These are phyloP conservation scores for Palaemon carinicauda DNA, from an alignment of 1,140 invertebrate genomes.

Conservation along the genomic window DNA sequence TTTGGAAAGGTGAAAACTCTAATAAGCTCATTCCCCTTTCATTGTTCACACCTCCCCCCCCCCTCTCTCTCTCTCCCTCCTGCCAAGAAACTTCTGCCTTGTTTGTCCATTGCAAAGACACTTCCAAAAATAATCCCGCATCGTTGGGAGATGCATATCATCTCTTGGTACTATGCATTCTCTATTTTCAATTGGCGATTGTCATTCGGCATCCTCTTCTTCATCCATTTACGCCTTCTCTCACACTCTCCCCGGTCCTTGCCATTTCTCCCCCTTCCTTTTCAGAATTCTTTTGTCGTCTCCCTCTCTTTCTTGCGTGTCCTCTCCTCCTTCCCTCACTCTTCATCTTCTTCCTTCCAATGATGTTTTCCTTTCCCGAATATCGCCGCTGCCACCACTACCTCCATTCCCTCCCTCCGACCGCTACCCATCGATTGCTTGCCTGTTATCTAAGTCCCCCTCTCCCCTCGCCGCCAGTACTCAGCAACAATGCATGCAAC, in stretches of 20 bases:
- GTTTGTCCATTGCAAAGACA: neutral
- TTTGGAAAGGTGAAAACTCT: neutral
- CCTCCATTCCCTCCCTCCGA: neutral
- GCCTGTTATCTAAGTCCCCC: conserved; percentile 2
- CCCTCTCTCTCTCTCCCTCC: neutral
- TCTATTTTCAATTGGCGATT: neutral
- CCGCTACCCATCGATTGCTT: conserved; percentile 40
- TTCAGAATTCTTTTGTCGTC: neutral
- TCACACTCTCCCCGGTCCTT: neutral
- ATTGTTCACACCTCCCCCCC: neutral
- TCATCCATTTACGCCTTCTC: neutral
- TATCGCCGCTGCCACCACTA: neutral
- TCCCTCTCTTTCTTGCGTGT: neutral
- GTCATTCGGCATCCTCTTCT: neutral
- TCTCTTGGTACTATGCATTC: neutral
- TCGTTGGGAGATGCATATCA: conserved; percentile 23
- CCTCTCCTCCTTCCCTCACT: neutral
- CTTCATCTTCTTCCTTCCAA: neutral
- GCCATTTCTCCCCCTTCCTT: neutral
- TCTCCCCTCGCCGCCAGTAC: conserved; percentile 33
- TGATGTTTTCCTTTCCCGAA: neutral
- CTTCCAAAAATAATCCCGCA: conserved; percentile 28
- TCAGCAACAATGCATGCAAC: conserved; percentile 42
- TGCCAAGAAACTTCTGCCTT: neutral
- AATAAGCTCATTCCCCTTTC: neutral